These are phyloP conservation scores for Hozukius guyotensis DNA, from an alignment of 2,797 vertebrate genomes.

Conservation along the genomic window DNA sequence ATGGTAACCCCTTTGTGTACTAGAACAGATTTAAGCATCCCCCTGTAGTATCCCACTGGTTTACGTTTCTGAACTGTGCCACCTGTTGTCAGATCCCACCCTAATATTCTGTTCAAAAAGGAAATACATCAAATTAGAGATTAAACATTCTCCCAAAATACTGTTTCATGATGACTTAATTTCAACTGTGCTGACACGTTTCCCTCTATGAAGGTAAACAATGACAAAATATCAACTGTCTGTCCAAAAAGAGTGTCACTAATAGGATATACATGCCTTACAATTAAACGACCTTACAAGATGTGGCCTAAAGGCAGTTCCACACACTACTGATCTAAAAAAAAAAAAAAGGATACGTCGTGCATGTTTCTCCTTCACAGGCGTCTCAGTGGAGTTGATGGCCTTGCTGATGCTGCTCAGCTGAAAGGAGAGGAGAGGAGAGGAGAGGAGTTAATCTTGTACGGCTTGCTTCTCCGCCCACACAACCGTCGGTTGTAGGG, in stretches of 20 bases:
- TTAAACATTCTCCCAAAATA: not conserved
- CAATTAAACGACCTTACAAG: not conserved
- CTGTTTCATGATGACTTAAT: not conserved
- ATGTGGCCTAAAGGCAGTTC: not conserved
- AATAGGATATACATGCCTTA: not conserved
- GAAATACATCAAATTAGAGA: not conserved
- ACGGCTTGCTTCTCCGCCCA: conserved; percentile 7
- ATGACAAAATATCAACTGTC: not conserved
- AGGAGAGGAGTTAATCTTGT: conserved; percentile 5
- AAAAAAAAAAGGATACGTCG: conserved; percentile 90
- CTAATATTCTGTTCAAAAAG: not conserved
- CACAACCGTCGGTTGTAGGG: not conserved
- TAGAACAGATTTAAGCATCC: not conserved
- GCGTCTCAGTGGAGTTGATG: conserved; percentile 92
- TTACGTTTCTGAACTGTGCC: not conserved
- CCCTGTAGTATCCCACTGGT: not conserved
- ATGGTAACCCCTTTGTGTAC: not conserved
- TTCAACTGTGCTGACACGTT: not conserved
- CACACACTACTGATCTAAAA: not conserved
- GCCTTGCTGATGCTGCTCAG: conserved; percentile 98
- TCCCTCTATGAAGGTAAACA: not conserved
- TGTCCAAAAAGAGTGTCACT: not conserved
- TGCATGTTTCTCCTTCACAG: conserved; percentile 97
- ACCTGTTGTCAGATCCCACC: not conserved
- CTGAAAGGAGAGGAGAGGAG: conserved; percentile 69